Evolutionary conservation across 2,113 vertebrate species (phyloP).

Genomic region (Prunella fulvescens): DNA sequence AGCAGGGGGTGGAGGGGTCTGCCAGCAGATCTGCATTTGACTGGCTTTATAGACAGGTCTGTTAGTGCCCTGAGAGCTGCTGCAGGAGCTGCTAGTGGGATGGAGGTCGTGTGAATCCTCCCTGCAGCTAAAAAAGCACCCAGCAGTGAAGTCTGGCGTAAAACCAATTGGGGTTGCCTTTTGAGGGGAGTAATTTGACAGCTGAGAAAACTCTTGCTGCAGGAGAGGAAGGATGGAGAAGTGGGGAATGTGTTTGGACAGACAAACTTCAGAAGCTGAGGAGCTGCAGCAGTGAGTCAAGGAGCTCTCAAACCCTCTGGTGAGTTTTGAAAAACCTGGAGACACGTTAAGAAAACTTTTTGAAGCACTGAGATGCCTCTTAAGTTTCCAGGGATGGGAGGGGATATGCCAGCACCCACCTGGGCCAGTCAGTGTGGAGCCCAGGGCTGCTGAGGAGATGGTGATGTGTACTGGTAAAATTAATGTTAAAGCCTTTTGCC

Average conservation of each 20-base stretch:
- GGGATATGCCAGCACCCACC: not conserved
- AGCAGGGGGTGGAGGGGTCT: not conserved
- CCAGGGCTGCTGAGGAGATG: not conserved
- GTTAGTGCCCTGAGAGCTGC: not conserved
- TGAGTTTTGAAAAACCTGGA: not conserved
- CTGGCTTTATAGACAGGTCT: not conserved
- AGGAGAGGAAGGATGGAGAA: not conserved
- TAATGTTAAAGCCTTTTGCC: not conserved
- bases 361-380: not conserved
- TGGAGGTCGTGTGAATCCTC: not conserved
- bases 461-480: accelerated
- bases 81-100: not conserved
- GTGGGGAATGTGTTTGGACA: not conserved
- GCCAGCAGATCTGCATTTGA: not conserved
- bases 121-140: not conserved
- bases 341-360: accelerated
- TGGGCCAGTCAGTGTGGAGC: accelerated
- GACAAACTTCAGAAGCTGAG: not conserved
- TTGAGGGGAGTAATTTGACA: not conserved
- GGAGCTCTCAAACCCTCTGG: not conserved
- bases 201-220: not conserved
- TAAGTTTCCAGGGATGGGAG: not conserved
- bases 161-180: not conserved
- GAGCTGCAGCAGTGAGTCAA: not conserved
- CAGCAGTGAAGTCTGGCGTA: not conserved